Evolutionary conservation across 2,797 vertebrate species (phyloP).

Genomic region (Halcyon badia): DNA sequence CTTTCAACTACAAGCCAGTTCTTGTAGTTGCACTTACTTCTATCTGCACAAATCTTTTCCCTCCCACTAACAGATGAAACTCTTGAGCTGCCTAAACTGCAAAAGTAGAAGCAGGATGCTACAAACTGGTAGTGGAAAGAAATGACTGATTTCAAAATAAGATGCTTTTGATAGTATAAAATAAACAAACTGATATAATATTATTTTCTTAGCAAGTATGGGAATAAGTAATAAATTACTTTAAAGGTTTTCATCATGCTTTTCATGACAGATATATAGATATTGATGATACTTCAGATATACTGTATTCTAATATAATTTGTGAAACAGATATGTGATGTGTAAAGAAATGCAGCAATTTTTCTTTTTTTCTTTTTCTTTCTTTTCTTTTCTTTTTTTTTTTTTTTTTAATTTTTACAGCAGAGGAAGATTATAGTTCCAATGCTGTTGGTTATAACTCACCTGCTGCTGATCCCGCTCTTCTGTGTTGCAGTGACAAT

Average conservation of each 20-base stretch:
- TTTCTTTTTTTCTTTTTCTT: neutral
- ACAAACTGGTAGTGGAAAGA: neutral
- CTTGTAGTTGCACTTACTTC: slow-evolving; percentile 1
- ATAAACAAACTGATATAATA: neutral
- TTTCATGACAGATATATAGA: neutral
- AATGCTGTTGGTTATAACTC: neutral
- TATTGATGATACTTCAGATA: too few relatives aligned
- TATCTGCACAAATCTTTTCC: neutral
- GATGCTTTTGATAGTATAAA: neutral
- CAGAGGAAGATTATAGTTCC: neutral
- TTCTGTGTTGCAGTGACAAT: neutral
- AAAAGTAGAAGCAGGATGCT: neutral
- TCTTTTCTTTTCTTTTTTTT: too few relatives aligned
- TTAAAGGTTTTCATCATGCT: neutral
- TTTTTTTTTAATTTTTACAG: neutral
- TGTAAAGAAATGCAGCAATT: neutral
- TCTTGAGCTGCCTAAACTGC: neutral
- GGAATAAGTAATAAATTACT: neutral
- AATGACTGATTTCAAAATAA: neutral
- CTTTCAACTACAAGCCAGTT: slow-evolving; percentile 45
- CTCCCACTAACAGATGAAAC: neutral
- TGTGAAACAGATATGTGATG: neutral
- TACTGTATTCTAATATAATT: neutral
- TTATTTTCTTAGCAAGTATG: neutral
- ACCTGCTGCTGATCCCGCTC: neutral